phyloP scores from a whole-genome alignment of 1,140 invertebrate species.

The Bombus ignitus region DNA sequence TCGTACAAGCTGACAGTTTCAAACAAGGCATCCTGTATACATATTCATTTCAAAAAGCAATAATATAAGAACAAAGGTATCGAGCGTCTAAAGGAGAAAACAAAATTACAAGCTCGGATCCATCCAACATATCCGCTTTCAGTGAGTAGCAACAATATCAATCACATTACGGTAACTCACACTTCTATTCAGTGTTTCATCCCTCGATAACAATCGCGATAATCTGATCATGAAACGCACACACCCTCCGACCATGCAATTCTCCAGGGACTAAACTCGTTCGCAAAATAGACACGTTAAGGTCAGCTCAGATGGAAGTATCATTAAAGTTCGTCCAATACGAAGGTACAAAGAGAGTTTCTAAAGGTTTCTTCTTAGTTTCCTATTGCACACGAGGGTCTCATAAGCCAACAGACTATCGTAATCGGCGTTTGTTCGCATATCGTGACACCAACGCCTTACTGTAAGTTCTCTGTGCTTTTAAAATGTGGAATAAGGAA shows the following conservation, averaged over 20 bases:
- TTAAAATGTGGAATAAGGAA: too few relatives aligned
- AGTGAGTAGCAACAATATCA: not conserved
- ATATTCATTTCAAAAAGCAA: not conserved
- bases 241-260: too few relatives aligned
- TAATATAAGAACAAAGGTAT: too few relatives aligned
- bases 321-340: slow-evolving; percentile 22
- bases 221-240: not conserved
- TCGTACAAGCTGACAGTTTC: too few relatives aligned
- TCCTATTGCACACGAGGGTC: slow-evolving; percentile 31
- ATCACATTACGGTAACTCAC: not conserved
- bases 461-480: not conserved
- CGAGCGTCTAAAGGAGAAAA: not conserved
- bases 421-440: slow-evolving; percentile 12
- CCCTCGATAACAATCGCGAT: slow-evolving; percentile 5
- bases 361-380: slow-evolving; percentile 48
- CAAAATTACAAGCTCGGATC: not conserved
- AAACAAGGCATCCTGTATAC: too few relatives aligned
- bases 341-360: not conserved
- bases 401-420: slow-evolving; percentile 16
- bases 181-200: not conserved
- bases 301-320: not conserved
- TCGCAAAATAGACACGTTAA: slow-evolving; percentile 25
- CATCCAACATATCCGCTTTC: not conserved
- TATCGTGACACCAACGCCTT: not conserved
- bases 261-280: not conserved